Evolutionary conservation across 2,888 invertebrate genomes (phyloP).

Genomic region (Sycophila texana): DNA sequence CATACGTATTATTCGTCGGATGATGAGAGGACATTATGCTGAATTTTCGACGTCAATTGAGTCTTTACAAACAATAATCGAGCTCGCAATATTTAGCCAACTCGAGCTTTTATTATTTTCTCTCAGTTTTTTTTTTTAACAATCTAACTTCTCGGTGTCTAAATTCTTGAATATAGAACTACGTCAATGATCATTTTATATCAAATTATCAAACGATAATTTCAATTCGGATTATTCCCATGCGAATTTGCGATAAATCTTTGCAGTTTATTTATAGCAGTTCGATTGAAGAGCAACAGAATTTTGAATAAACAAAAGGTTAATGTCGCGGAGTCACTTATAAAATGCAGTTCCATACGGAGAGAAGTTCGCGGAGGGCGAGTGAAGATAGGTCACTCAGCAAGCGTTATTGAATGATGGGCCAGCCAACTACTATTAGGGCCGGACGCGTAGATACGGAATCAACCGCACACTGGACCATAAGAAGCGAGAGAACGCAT

Average conservation of each 20-base stretch:
- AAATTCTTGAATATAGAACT: too few relatives aligned
- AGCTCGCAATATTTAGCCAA: not conserved
- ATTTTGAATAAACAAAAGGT: too few relatives aligned
- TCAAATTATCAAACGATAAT: too few relatives aligned
- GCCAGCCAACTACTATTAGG: constrained; percentile 74
- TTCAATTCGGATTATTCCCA: too few relatives aligned
- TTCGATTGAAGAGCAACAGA: too few relatives aligned
- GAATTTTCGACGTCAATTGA: constrained; percentile 1
- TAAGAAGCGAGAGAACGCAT: constrained; percentile 38
- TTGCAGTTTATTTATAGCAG: too few relatives aligned
- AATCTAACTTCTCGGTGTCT: too few relatives aligned
- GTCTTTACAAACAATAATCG: constrained; percentile 11
- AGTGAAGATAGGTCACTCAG: constrained; percentile 64
- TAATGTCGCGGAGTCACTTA: too few relatives aligned
- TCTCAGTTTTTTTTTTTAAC: too few relatives aligned
- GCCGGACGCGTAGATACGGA: constrained; percentile 70
- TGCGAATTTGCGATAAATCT: too few relatives aligned
- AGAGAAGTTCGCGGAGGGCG: not conserved
- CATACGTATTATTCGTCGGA: constrained; percentile 4
- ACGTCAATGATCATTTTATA: too few relatives aligned
- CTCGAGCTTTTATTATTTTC: not conserved
- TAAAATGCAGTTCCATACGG: too few relatives aligned
- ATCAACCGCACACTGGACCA: constrained; percentile 31
- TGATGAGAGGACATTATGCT: constrained; percentile 18
- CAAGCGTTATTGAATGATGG: constrained; percentile 75